Percentiles rank a stretch among this genome's conserved stretches.
These are phyloP conservation scores for Erannis defoliaria DNA, from an alignment of 2,888 invertebrate species.

Conservation along the genomic window DNA sequence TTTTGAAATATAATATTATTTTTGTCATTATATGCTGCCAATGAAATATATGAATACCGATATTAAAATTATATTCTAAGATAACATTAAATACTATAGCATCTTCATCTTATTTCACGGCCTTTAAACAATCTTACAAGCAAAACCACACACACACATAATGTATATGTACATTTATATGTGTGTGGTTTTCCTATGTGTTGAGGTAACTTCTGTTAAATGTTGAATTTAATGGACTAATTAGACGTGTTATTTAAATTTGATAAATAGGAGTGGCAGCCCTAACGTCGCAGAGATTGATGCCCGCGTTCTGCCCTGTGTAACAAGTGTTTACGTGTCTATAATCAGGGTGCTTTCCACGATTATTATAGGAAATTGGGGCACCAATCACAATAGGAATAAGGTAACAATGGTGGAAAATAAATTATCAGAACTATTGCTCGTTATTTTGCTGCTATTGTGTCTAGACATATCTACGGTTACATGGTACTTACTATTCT, in stretches of 20 bases:
- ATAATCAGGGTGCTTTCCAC: conserved; percentile 63
- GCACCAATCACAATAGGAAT: conserved; percentile 55
- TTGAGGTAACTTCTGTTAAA: conserved; percentile 46
- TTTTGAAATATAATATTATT: too few species aligned
- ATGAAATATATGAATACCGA: too few species aligned
- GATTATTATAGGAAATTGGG: conserved; percentile 65
- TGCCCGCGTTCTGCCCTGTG: conserved; percentile 54
- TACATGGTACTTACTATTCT: too few species aligned
- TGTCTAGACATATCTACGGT: not conserved
- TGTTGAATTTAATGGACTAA: not conserved
- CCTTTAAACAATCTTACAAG: too few species aligned
- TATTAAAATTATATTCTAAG: too few species aligned
- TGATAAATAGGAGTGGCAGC: conserved; percentile 6
- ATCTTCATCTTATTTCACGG: too few species aligned
- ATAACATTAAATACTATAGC: too few species aligned
- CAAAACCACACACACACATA: too few species aligned
- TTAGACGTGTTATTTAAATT: not conserved
- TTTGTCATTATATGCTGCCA: too few species aligned
- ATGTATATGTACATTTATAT: too few species aligned
- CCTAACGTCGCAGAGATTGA: conserved; percentile 41
- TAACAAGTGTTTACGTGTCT: conserved; percentile 81
- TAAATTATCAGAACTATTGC: conserved; percentile 22
- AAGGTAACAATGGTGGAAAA: conserved; percentile 31
- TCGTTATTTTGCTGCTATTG: not conserved
- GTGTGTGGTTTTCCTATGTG: too few species aligned